Evolutionary conservation across 2,113 vertebrate species (phyloP).

Genomic region (Cricetomys ansorgei): DNA sequence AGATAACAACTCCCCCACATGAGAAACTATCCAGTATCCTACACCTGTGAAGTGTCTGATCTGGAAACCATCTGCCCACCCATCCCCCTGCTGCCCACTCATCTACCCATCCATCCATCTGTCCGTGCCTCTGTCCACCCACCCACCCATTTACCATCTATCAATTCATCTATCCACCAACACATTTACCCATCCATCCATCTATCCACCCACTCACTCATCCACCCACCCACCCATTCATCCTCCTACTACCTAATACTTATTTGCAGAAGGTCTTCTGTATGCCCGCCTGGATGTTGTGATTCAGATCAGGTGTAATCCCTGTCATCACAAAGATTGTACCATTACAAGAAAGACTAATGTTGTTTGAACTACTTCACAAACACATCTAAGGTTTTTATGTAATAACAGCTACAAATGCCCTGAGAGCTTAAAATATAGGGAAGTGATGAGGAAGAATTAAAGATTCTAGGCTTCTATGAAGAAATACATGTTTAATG

Average conservation of each 20-base stretch:
- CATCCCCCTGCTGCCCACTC: neutral
- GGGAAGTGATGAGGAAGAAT: neutral
- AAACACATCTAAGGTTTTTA: neutral
- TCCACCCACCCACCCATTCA: too few species aligned
- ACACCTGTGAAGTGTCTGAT: neutral
- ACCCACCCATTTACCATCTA: neutral
- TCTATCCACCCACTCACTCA: neutral
- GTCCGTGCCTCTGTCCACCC: neutral
- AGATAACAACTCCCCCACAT: neutral
- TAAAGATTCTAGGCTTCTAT: neutral
- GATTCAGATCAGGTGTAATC: neutral
- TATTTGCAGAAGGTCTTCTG: neutral
- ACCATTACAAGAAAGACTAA: neutral
- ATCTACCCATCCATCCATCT: neutral
- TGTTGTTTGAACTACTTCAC: neutral
- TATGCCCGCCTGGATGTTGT: neutral
- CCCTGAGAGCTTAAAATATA: neutral
- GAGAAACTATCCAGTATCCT: neutral
- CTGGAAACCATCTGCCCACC: neutral
- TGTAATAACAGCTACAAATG: neutral
- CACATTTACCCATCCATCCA: neutral
- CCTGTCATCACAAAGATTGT: neutral
- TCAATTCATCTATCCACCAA: neutral
- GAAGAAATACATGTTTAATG: neutral
- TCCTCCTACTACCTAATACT: neutral